Evolutionary conservation across 2,888 invertebrate genomes (phyloP), one percentile per base, ranked within the genome.

Genomic region (Brachynemurus nebulosus): DNA sequence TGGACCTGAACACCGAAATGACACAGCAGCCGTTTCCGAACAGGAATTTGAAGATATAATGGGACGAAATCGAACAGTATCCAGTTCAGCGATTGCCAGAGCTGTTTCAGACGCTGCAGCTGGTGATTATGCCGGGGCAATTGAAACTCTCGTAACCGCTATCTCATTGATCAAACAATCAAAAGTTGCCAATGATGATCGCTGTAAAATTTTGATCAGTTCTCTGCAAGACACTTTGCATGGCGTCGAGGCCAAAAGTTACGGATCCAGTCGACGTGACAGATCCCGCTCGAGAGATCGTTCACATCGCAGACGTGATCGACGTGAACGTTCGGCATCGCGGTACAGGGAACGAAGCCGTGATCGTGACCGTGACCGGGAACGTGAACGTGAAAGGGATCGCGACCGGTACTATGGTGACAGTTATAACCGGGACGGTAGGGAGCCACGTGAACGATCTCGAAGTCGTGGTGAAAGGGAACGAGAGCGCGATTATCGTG

Each of bases 1-100:
- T 12, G 76, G 70, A 11, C 64, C 68, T 12, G 72, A 73, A 47
- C 66, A 65, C 50, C 55, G 66, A 40, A 55, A 60, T 50, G 73
- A 76, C 43, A 68, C 74, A 48, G 78, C 80, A 1, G 75, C 76
- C 48, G 71, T 91, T 52, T 78, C 81, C 50, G 97, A 97, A 66
- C 86, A 84, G 27, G 98, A 98, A 69, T 96, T 96, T 68, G 97
- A 98, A 65, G 98, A 98, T 63, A 90, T 95, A 45, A 95, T 98
- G 89, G 80, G 86, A 45, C 76, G 97, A 51, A 98, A 98, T 68
- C 76, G 96, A 54, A 96, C 96, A 7, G 97, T 98, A 1, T 95
- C 93, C 27, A 93, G 93, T 53, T 92, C 91, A 42, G 98, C 98
- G 14, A 98, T 98, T 52, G 89, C 91, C 11, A 71, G 97, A 47